phyloP scores from a whole-genome alignment of 2,797 vertebrate genomes.

The Clamator glandarius region DNA sequence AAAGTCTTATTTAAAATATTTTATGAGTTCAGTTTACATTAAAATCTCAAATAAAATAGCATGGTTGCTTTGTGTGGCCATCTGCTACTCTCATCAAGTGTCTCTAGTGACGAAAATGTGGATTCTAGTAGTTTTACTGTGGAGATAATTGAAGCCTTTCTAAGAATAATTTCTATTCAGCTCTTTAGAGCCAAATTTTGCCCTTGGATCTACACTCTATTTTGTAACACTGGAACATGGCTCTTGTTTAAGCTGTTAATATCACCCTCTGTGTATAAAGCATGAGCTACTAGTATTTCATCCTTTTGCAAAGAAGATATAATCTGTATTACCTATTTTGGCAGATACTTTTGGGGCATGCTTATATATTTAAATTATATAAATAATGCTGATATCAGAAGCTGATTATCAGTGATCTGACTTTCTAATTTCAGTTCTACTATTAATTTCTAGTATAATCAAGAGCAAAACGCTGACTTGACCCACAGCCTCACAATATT shows the following conservation, averaged over 20 bases:
- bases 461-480: not conserved
- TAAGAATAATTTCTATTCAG: constrained; percentile 79
- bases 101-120: constrained; percentile 74
- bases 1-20: constrained; percentile 72
- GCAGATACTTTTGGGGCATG: not conserved
- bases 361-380: not conserved
- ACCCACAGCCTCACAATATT: not conserved
- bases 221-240: constrained; percentile 60
- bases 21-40: constrained; percentile 73
- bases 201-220: constrained; percentile 67
- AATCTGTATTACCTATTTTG: not conserved
- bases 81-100: constrained; percentile 76
- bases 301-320: constrained; percentile 10
- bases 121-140: constrained; percentile 71
- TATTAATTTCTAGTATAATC: not conserved
- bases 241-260: constrained; percentile 56
- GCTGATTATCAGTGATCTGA: not conserved
- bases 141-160: constrained; percentile 77
- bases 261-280: constrained; percentile 58
- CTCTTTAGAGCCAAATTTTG: constrained; percentile 73
- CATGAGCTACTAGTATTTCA: constrained; percentile 17
- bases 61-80: constrained; percentile 73
- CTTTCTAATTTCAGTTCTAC: not conserved
- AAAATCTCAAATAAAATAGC: constrained; percentile 78
- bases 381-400: not conserved